Conservation (phyloP, 1,140 invertebrate genomes). For the Macrostomum lignano region DNA sequence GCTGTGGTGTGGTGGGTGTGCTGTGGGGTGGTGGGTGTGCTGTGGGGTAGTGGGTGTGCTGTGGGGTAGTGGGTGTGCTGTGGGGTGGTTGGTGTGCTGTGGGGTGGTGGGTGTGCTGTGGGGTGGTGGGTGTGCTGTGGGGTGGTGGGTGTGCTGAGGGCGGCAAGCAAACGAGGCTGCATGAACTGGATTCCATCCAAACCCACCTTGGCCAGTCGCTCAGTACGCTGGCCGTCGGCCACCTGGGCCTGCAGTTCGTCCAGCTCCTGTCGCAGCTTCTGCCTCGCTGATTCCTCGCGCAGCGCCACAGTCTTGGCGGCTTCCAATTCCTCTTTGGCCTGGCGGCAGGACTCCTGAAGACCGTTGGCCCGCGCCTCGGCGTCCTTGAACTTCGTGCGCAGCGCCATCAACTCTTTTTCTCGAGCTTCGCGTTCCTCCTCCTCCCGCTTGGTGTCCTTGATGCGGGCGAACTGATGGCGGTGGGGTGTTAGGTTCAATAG, state of each 20-base stretch:
- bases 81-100: too few relatives aligned
- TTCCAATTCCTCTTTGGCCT: conserved; percentile 9
- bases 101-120: too few relatives aligned
- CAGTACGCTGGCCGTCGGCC: conserved; percentile 19
- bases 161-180: too few relatives aligned
- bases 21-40: too few relatives aligned
- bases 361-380: too few relatives aligned
- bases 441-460: conserved; percentile 10
- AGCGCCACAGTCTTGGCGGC: conserved; percentile 3
- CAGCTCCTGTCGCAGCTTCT: conserved; percentile 14
- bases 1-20: too few relatives aligned
- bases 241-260: conserved; percentile 14
- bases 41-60: too few relatives aligned
- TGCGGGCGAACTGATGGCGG: conserved; percentile 10
- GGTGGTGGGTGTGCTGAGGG: too few relatives aligned
- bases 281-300: conserved; percentile 3
- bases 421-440: conserved; percentile 17
- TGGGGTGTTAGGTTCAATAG: too few relatives aligned
- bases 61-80: too few relatives aligned
- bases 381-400: conserved; percentile 5
- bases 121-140: too few relatives aligned
- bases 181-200: conserved; percentile 17
- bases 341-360: too few relatives aligned
- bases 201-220: conserved; percentile 20
- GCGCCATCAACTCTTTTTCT: conserved; percentile 20